Evolutionary conservation across 2,113 vertebrate genomes (phyloP), one percentile per base, ranked within the genome.

Genomic region (Genyomyrus donnyi): DNA sequence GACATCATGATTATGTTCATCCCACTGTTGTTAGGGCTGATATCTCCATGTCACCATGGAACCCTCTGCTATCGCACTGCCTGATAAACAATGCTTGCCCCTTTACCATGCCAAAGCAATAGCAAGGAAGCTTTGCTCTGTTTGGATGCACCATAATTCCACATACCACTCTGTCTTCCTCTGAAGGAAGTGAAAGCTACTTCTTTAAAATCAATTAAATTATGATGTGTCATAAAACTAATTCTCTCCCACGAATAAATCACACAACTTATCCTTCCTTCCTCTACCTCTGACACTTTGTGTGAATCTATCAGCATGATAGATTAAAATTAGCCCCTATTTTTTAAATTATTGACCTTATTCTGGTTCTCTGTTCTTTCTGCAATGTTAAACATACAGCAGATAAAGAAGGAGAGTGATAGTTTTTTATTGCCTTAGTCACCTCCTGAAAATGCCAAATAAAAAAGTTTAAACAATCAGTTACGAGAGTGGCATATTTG

Each of bases 181-280:
- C 87, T 88, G 87, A 90, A 91, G 89, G 91, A 94, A 93, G 91
- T 95, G 94, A 92, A 90, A 94, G 90, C 80, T 90, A 94, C 94
- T 96, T 95, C 92, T 94, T 94, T 93, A 94, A 95, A 94, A 95
- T 93, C 91, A 93, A 93, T 95, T 95, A 95, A 95, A 96, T 95
- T 94, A 95, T 94, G 94, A 95, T 89, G 92, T 94, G 95, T 94
- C 95, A 94, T 93, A 90, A 94, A 95, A 95, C 90, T 94, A 94
- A 95, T 96, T 94, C 93, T 92, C 93, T 88, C 89, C 62, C 86
- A 74, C 21, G 90, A 91, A 88, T 88, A 95, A 96, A 96, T 96
- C 95, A 95, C 93, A 95, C 93, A 94, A 95, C 91, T 83, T 91
- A 95, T 94, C 91, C 92, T 89, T 91, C 70, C 87, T 42, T 50